Evolutionary conservation across 35 echinoderm and acorn worm species (phyloP), one percentile per base, ranked within the genome.

Genomic region (Apostichopus japonicus): DNA sequence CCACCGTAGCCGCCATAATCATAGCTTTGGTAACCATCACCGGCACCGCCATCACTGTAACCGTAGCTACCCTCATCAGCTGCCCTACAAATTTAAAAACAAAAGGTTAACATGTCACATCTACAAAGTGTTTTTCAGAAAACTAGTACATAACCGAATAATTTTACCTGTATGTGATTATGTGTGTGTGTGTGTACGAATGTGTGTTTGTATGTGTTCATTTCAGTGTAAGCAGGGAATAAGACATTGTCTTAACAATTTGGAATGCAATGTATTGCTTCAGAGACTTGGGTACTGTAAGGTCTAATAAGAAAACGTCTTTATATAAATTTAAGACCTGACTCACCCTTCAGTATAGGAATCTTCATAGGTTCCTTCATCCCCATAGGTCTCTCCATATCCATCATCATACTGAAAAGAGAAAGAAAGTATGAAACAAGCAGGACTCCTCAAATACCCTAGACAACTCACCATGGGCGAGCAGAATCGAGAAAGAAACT

Each of bases 1-100:
- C 86, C 19, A 10, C 86, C 86, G n/a, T 87, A 87, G 25, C 86
- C 86, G 11, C 63, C 86, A 23, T 87, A 87, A 15, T 87, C 86
- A 54, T 83, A 83, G 21, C 79, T 83, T 13, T 83, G 79, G 79
- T 87, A 87, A 9, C 86, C 86, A 23, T 87, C 86, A 7, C 86
- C 86, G 24, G 54, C 86, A 14, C 86, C 86, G 8, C 24, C 86
- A 65, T 62, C 86, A n/a, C 86, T 58, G 63, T 87, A 87, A 25
- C 56, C 86, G 10, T 61, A 87, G 6, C 15, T 65, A 65, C 86
- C 57, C 5, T 62, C 63, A 62, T 87, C 86, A 10, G 58, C 16
- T 11, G 58, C 19, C 23, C 86, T 16, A 82, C 15, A 52, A 51
- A 82, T 8, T 44, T 61, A 61, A 61, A 61, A 61, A 61, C 57